These are phyloP conservation scores for Daphoenositta chrysoptera DNA, from an alignment of 2,113 vertebrate genomes.

Conservation along the genomic window DNA sequence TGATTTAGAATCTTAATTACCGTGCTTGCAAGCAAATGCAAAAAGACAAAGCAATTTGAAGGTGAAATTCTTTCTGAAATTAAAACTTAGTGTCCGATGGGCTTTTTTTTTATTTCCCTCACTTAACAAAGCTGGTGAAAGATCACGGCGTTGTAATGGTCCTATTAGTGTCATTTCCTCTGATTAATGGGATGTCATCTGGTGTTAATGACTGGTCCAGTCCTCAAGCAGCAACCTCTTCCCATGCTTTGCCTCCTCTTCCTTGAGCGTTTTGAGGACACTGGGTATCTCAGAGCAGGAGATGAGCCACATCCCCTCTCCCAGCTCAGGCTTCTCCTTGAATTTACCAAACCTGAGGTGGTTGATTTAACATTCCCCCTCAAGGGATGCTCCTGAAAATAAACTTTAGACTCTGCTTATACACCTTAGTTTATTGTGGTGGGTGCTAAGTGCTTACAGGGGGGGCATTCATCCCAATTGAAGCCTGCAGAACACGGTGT, in stretches of 20 bases:
- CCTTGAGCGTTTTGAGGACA: background rate
- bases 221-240: background rate
- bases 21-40: background rate
- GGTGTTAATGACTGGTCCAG: background rate
- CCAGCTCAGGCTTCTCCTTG: background rate
- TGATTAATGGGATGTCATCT: background rate
- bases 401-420: background rate
- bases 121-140: background rate
- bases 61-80: background rate
- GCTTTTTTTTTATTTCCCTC: background rate
- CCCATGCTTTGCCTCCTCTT: background rate
- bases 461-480: background rate
- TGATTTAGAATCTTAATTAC: background rate
- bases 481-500: background rate
- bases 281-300: background rate
- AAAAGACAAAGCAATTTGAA: background rate
- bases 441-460: background rate
- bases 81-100: background rate
- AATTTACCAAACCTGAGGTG: background rate
- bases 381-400: background rate
- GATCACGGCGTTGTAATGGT: background rate
- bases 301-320: fast-evolving
- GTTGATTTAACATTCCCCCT: background rate
- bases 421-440: background rate
- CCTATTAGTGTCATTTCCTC: background rate